These are phyloP conservation scores for Rallus crepitans DNA, from an alignment of 2,797 vertebrate species.

Conservation along the genomic window DNA sequence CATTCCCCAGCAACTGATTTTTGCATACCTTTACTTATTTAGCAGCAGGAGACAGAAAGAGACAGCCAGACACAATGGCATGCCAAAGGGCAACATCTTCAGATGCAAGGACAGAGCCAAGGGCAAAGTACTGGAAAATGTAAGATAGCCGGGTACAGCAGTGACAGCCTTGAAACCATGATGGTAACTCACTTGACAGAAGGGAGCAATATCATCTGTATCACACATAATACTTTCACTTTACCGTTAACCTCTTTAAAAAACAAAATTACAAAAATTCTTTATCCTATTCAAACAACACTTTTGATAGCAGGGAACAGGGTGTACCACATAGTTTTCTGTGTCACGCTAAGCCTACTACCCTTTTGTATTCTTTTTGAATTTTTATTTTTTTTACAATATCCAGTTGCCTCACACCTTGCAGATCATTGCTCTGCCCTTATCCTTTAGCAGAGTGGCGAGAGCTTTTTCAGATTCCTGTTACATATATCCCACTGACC, in stretches of 20 bases:
- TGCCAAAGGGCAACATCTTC: neutral
- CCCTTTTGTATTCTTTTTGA: neutral
- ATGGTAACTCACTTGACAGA: neutral
- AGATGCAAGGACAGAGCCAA: neutral
- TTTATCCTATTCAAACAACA: neutral
- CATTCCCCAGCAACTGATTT: neutral
- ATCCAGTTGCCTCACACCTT: slow-evolving; percentile 27
- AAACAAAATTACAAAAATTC: neutral
- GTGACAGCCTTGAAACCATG: neutral
- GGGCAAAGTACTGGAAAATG: slow-evolving; percentile 12
- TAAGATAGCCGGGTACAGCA: neutral
- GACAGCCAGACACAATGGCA: neutral
- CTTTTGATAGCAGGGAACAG: neutral
- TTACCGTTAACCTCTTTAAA: neutral
- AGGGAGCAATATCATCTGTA: neutral
- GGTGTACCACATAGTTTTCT: neutral
- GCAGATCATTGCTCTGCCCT: neutral
- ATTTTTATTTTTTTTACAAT: neutral
- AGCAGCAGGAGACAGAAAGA: neutral
- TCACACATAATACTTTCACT: neutral
- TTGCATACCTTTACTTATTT: neutral
- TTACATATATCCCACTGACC: neutral
- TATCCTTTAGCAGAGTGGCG: neutral
- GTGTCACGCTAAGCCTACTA: neutral
- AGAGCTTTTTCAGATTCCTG: neutral